phyloP scores from a whole-genome alignment of 2,888 invertebrate genomes.

The Tachina fera region DNA sequence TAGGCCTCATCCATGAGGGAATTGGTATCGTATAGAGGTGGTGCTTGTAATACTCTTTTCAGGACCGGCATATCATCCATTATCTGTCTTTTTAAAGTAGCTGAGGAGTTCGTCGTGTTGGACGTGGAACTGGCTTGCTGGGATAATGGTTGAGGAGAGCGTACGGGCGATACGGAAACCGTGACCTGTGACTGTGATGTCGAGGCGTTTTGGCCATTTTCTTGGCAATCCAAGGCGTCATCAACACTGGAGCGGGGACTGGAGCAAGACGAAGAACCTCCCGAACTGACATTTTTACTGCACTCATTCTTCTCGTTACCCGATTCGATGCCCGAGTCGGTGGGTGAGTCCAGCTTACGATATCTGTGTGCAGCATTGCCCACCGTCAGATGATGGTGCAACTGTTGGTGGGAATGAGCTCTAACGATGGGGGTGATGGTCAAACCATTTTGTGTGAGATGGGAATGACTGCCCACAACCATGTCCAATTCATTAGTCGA shows the following conservation, averaged over 20 bases:
- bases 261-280: constrained; percentile 91
- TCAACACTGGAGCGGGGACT: constrained; percentile 93
- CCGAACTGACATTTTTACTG: constrained; percentile 87
- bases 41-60: constrained; percentile 95
- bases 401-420: constrained; percentile 77
- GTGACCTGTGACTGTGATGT: constrained; percentile 74
- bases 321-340: constrained; percentile 96
- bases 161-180: constrained; percentile 79
- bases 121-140: constrained; percentile 73
- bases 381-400: constrained; percentile 74
- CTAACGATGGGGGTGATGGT: constrained; percentile 88
- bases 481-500: constrained; percentile 87
- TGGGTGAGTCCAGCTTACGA: constrained; percentile 94
- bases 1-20: constrained; percentile 97
- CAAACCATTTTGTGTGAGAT: constrained; percentile 88
- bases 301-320: constrained; percentile 94
- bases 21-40: constrained; percentile 94
- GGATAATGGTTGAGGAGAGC: constrained; percentile 80
- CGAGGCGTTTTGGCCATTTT: constrained; percentile 72
- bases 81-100: constrained; percentile 84
- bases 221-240: constrained; percentile 87
- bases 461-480: constrained; percentile 86
- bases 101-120: constrained; percentile 68
- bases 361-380: constrained; percentile 85
- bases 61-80: constrained; percentile 96